Evolutionary conservation across 2,888 invertebrate species (phyloP).

Genomic region (Caenorhabditis sp.): DNA sequence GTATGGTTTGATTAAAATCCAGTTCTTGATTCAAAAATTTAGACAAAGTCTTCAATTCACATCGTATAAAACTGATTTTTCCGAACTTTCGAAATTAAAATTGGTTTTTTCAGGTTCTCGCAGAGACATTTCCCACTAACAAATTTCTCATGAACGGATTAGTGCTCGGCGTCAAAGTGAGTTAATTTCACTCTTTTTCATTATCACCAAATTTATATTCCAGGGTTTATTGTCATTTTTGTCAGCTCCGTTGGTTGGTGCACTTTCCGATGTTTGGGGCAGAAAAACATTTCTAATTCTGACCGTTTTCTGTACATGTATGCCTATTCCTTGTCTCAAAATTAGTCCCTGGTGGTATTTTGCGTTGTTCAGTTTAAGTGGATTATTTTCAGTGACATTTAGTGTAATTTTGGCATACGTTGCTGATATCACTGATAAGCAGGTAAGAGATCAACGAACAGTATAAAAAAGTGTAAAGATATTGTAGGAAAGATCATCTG

Average conservation of each 20-base stretch:
- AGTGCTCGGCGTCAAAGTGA: constrained; percentile 93
- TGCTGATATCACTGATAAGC: constrained; percentile 95
- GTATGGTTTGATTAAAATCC: no score
- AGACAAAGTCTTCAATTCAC: no score
- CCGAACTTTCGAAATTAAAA: no score
- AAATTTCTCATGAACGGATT: constrained; percentile 99
- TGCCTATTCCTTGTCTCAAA: constrained; percentile 97
- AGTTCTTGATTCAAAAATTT: no score
- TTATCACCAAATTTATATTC: constrained; percentile 20
- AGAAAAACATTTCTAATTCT: constrained; percentile 95
- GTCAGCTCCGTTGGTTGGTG: constrained; percentile 94
- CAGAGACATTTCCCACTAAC: constrained; percentile 96
- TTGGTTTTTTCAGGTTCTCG: constrained; percentile 81
- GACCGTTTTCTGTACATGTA: constrained; percentile 84
- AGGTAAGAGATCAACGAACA: constrained; percentile 8
- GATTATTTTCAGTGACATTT: constrained; percentile 98
- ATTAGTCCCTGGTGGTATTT: constrained; percentile 99
- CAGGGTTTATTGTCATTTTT: constrained; percentile 94
- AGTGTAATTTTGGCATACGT: constrained; percentile 99
- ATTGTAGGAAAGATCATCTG: constrained; percentile 63
- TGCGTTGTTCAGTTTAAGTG: constrained; percentile 97
- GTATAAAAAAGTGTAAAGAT: background rate
- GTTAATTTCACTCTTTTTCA: constrained; percentile 28
- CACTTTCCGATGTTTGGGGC: constrained; percentile 97
- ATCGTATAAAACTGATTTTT: no score